phyloP scores from a whole-genome alignment of 2,113 vertebrate species.

The Axis porcinus region DNA sequence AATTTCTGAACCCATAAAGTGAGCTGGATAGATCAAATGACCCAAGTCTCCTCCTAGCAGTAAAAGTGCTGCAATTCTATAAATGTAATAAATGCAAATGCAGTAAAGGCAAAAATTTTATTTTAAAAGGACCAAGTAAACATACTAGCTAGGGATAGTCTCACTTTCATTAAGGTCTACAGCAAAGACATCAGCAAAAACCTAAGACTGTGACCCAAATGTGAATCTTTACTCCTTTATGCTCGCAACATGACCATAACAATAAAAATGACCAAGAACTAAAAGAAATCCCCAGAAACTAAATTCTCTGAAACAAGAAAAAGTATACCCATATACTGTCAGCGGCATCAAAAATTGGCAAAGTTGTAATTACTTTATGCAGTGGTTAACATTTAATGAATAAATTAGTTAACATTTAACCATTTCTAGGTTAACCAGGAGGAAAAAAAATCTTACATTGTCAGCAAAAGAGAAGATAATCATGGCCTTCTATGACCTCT shows the following conservation, averaged over 20 bases:
- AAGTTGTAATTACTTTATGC: background rate
- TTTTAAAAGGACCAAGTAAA: background rate
- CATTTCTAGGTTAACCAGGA: background rate
- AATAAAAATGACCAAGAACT: background rate
- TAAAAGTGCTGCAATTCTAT: background rate
- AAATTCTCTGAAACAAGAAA: background rate
- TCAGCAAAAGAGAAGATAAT: background rate
- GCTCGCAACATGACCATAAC: background rate
- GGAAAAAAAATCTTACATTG: background rate
- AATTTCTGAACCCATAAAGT: background rate
- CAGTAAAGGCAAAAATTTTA: background rate
- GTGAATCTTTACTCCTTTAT: background rate
- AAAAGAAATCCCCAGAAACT: background rate
- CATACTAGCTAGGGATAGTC: background rate
- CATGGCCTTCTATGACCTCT: background rate
- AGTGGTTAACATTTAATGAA: slow-evolving; percentile 21
- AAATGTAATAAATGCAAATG: background rate
- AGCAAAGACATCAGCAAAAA: background rate
- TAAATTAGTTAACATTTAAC: background rate
- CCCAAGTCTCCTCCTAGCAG: background rate
- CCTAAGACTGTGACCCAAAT: background rate
- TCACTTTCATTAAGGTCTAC: background rate
- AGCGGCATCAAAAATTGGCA: background rate
- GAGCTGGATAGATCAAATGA: background rate
- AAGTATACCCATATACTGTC: background rate